Evolutionary conservation across 2,113 vertebrate species (phyloP).

Genomic region (Platycercus adscitus): DNA sequence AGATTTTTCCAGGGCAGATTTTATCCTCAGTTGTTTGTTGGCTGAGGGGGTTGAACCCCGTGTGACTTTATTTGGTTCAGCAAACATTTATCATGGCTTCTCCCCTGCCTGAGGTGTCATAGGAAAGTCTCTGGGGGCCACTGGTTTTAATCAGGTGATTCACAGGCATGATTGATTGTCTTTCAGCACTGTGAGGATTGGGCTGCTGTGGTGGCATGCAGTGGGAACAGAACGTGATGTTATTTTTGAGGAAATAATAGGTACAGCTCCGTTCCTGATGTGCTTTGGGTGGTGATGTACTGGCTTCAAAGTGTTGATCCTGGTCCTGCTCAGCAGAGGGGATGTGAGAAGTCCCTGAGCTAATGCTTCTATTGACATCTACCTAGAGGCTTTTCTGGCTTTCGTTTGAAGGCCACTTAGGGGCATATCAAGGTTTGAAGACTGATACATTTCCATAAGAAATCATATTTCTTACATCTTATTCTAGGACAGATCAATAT

Average conservation of each 20-base stretch:
- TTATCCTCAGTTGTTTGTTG: neutral
- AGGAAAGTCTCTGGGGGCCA: neutral
- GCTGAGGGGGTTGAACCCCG: neutral
- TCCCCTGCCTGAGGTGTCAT: neutral
- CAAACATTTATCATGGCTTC: conserved; percentile 20
- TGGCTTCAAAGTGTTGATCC: neutral
- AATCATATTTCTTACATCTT: conserved; percentile 45
- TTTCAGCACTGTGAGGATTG: neutral
- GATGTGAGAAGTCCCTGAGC: neutral
- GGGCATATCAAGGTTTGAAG: neutral
- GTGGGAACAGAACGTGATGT: neutral
- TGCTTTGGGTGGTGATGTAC: neutral
- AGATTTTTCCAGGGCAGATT: neutral
- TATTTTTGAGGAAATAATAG: neutral
- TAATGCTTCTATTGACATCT: neutral
- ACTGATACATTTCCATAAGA: conserved; percentile 3
- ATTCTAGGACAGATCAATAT: conserved; percentile 51
- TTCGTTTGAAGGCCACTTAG: conserved; percentile 1
- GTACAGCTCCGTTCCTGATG: neutral
- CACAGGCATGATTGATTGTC: neutral
- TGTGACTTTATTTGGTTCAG: neutral
- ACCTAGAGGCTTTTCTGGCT: neutral
- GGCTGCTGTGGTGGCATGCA: neutral
- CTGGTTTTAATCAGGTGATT: conserved; percentile 50
- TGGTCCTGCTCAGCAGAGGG: neutral